These are phyloP conservation scores for Calvadosia cruxmelitensis DNA, from an alignment of 30 jellyfish, hydroid and myxozoan genomes.

Conservation along the genomic window DNA sequence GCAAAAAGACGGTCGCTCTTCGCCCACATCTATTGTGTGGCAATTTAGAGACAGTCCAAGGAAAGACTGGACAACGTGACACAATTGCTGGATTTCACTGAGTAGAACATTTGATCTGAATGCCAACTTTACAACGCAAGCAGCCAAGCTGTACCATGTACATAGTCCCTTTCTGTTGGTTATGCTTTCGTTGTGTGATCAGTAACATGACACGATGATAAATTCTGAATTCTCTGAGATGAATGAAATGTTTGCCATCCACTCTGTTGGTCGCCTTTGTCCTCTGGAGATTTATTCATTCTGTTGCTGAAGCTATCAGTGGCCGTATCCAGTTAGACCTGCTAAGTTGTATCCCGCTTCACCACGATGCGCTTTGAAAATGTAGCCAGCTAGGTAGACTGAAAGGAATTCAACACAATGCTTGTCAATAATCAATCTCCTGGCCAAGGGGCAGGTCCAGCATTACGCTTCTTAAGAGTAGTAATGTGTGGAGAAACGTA, in stretches of 20 bases:
- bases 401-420: no score
- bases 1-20: background rate
- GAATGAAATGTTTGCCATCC: background rate
- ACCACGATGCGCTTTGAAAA: background rate
- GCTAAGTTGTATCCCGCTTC: background rate
- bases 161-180: no score
- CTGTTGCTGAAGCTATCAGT: background rate
- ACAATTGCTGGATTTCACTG: background rate
- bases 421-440: no score
- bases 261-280: background rate
- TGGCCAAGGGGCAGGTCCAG: no score
- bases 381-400: background rate
- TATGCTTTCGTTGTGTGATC: no score
- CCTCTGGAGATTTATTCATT: no score
- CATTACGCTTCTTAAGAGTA: no score
- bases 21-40: conserved; percentile 19
- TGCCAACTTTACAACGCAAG: no score
- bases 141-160: no score
- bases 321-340: background rate
- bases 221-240: no score
- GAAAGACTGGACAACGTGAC: conserved; percentile 7
- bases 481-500: no score
- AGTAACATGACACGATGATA: no score
- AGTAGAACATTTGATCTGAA: background rate
- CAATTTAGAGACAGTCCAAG: conserved; percentile 32